Evolutionary conservation across 2,797 vertebrate genomes (phyloP).

Genomic region (Onychomys torridus): DNA sequence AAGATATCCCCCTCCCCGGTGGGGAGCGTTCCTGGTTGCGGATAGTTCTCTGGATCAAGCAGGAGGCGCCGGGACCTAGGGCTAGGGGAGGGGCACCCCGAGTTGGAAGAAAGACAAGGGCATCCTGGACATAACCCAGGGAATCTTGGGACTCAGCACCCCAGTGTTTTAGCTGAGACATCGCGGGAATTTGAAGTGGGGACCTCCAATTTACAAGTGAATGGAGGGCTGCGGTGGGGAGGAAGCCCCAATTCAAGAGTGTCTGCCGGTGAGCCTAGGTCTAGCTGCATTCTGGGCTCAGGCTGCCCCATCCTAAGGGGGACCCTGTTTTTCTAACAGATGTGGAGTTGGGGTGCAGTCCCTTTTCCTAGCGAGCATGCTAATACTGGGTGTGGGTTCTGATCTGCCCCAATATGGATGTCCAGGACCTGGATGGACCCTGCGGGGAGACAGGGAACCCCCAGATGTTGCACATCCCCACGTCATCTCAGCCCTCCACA

Average conservation of each 20-base stretch:
- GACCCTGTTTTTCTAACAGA: neutral
- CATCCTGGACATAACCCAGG: neutral
- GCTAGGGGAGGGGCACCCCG: constrained; percentile 33
- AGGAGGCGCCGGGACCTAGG: constrained; percentile 16
- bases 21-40: constrained; percentile 19
- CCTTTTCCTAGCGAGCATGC: neutral
- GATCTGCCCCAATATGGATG: neutral
- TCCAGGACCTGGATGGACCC: neutral
- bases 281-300: neutral
- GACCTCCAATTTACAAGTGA: constrained; percentile 62
- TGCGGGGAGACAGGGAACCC: neutral
- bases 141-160: neutral
- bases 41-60: constrained; percentile 52
- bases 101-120: constrained; percentile 50
- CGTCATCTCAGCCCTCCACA: neutral
- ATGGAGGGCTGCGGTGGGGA: constrained; percentile 1
- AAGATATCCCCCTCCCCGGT: neutral
- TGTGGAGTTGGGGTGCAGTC: constrained; percentile 40
- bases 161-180: constrained; percentile 29
- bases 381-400: neutral
- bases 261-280: neutral
- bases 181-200: constrained; percentile 66
- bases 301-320: neutral
- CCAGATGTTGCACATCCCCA: neutral
- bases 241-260: neutral